These are phyloP conservation scores for Salvelinus alpinus DNA, from an alignment of 2,113 vertebrate species.

Conservation along the genomic window DNA sequence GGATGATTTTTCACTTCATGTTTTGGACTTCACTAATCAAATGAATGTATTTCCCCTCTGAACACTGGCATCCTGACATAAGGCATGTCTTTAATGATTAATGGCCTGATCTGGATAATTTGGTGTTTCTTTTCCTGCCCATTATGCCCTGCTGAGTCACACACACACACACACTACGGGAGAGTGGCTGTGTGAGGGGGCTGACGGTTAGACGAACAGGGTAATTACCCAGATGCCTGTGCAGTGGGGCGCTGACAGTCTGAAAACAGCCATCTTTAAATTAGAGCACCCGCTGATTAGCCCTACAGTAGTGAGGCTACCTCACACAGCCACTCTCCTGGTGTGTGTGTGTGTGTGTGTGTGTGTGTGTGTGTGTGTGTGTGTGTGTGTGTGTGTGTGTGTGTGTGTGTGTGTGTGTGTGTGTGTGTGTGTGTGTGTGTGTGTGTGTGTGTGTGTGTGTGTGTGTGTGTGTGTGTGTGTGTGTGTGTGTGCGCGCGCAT, in stretches of 20 bases:
- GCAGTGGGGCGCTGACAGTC: too few relatives aligned
- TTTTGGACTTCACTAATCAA: constrained; percentile 17
- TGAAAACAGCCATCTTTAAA: too few relatives aligned
- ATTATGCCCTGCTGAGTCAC: constrained; percentile 50
- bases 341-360: background rate
- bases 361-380: background rate
- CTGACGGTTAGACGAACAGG: too few relatives aligned
- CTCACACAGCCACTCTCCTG: background rate
- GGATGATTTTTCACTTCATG: background rate
- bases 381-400: background rate
- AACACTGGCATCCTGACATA: background rate
- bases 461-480: background rate
- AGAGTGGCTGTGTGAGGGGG: too few relatives aligned
- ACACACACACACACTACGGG: constrained; percentile 31
- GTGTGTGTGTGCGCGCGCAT: constrained; percentile 5
- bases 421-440: too few relatives aligned
- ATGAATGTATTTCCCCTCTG: constrained; percentile 26
- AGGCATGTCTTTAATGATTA: constrained; percentile 3
- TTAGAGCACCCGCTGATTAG: constrained; percentile 48
- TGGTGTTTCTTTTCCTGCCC: constrained; percentile 50
- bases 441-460: constrained; percentile 7
- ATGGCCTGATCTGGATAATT: constrained; percentile 55
- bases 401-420: background rate
- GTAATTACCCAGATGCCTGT: too few relatives aligned
- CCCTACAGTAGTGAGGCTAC: constrained; percentile 39